Percentiles rank a stretch among this genome's conserved stretches.
These are phyloP conservation scores for Digitonthophagus gazella DNA, from an alignment of 2,888 invertebrate species.

Conservation along the genomic window DNA sequence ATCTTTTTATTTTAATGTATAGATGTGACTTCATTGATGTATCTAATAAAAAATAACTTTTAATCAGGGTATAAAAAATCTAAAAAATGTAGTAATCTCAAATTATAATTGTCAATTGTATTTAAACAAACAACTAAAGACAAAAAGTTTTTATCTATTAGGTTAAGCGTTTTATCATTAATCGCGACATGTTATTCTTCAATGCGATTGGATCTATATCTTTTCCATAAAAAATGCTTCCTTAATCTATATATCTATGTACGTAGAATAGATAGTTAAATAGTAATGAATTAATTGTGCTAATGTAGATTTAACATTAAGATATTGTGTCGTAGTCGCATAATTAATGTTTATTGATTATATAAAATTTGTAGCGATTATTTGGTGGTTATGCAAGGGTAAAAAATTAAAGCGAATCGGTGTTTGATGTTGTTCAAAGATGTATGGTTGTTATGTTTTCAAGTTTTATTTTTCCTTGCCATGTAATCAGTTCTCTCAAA, in stretches of 20 bases:
- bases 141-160: not conserved
- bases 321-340: no score
- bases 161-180: no score
- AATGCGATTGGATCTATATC: no score
- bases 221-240: no score
- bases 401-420: not conserved
- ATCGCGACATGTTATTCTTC: no score
- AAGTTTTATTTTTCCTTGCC: no score
- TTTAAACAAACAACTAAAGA: no score
- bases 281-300: not conserved
- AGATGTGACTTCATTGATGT: not conserved
- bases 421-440: no score
- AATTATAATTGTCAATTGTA: not conserved
- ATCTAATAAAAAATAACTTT: not conserved
- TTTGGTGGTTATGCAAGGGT: not conserved
- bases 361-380: not conserved
- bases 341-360: not conserved
- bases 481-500: no score
- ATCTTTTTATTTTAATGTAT: conserved; percentile 1
- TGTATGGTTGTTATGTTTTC: no score
- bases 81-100: not conserved
- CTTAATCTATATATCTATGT: no score
- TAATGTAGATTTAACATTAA: not conserved
- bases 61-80: not conserved
- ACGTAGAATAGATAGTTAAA: not conserved